A percentile compares a stretch with the other conserved stretches of the same genome.
These are phyloP conservation scores for Fabriciana adippe DNA, from an alignment of 2,888 invertebrate genomes.

Conservation along the genomic window DNA sequence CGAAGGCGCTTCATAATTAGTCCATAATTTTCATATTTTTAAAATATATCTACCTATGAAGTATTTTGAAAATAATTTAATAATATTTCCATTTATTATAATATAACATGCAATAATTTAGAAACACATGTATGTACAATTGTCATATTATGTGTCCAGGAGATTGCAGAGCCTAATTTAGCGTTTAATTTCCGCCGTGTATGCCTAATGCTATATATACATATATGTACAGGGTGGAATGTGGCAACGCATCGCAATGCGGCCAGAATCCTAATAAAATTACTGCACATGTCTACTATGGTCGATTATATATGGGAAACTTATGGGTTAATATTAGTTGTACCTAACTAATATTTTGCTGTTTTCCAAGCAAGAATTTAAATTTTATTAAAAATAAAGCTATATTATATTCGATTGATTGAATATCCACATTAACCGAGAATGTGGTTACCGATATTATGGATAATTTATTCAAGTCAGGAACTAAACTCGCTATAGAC, in stretches of 20 bases:
- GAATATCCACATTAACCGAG: no score
- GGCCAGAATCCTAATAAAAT: slow-evolving; percentile 37
- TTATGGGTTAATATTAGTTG: neutral
- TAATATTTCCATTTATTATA: neutral
- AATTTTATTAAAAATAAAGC: no score
- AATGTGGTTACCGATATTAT: no score
- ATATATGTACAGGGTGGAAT: slow-evolving; percentile 28
- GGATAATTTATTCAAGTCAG: no score
- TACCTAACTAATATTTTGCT: neutral
- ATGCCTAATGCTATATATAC: slow-evolving; percentile 25
- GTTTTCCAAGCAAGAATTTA: no score
- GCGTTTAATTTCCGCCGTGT: slow-evolving; percentile 50
- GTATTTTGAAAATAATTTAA: no score
- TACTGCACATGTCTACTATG: slow-evolving; percentile 18
- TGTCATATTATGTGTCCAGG: slow-evolving; percentile 27
- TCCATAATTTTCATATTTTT: neutral
- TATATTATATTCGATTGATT: no score
- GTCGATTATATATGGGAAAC: slow-evolving; percentile 15
- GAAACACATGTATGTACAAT: slow-evolving; percentile 14
- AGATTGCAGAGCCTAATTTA: slow-evolving; percentile 51
- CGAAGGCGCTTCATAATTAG: no score
- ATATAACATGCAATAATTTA: slow-evolving; percentile 8
- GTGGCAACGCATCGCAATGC: slow-evolving; percentile 36
- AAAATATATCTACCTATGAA: neutral
- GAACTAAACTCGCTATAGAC: no score